Evolutionary conservation across 2,113 vertebrate genomes (phyloP).

Genomic region (Gymnobelideus leadbeateri): DNA sequence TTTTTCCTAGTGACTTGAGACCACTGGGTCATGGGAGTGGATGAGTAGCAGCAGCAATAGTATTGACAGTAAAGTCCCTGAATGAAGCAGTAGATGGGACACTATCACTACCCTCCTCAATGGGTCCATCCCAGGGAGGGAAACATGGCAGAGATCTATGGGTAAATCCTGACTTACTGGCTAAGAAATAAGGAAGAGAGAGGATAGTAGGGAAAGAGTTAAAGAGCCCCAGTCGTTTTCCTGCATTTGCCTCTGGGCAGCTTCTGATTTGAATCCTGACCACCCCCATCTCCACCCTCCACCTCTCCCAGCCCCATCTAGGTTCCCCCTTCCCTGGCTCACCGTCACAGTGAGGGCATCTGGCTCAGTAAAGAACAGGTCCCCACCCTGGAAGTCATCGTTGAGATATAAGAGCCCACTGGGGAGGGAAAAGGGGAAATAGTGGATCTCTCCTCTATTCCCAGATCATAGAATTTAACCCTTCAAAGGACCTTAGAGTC

Average conservation of each 20-base stretch:
- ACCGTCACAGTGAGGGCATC: constrained; percentile 93
- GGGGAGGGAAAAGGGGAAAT: constrained; percentile 45
- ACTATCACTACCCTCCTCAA: background rate
- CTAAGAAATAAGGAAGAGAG: background rate
- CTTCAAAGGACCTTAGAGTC: background rate
- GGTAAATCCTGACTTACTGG: background rate
- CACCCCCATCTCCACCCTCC: background rate
- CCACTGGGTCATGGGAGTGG: background rate
- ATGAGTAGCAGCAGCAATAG: background rate
- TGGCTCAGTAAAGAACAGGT: constrained; percentile 94
- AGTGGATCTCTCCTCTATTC: background rate
- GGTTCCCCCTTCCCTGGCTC: constrained; percentile 50
- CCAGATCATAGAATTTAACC: background rate
- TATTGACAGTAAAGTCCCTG: background rate
- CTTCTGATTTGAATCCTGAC: constrained; percentile 78
- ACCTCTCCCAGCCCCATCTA: too few relatives aligned
- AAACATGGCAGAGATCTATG: background rate
- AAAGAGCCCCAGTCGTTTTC: constrained; percentile 72
- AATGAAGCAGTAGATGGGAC: background rate
- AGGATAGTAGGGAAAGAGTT: constrained; percentile 43
- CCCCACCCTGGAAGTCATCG: constrained; percentile 94
- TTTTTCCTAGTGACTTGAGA: background rate
- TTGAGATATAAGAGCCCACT: constrained; percentile 97
- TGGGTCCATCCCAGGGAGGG: background rate
- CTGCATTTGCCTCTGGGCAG: constrained; percentile 82